Evolutionary conservation across 2,888 invertebrate genomes (phyloP).

Genomic region (Cantharis nigra): DNA sequence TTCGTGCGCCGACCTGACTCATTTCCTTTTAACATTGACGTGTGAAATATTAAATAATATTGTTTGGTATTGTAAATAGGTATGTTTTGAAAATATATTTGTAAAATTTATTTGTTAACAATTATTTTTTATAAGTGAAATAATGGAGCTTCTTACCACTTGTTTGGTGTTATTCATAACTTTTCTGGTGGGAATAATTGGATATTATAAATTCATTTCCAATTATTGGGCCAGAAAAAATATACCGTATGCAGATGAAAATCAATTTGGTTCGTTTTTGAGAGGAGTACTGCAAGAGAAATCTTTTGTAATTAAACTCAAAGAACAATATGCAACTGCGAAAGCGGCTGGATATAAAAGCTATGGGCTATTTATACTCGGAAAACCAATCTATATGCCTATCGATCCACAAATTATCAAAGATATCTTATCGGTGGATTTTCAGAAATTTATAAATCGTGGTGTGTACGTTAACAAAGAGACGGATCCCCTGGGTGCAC

Average conservation of each 20-base stretch:
- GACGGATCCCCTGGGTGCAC: slow-evolving; percentile 61
- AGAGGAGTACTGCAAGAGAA: not conserved
- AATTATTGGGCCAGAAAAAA: not conserved
- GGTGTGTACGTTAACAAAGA: slow-evolving; percentile 61
- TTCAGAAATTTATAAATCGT: slow-evolving; percentile 63
- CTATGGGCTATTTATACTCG: not conserved
- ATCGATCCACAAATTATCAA: slow-evolving; percentile 10
- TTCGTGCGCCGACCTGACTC: too few relatives aligned
- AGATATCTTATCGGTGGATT: slow-evolving; percentile 61
- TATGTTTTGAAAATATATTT: too few relatives aligned
- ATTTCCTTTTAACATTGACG: too few relatives aligned
- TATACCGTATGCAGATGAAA: not conserved
- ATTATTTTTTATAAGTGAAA: too few relatives aligned
- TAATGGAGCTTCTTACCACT: not conserved
- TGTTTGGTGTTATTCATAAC: not conserved
- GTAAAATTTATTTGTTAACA: too few relatives aligned
- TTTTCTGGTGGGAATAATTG: not conserved
- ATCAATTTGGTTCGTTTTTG: not conserved
- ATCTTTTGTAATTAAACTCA: not conserved
- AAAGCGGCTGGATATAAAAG: not conserved
- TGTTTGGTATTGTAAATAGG: too few relatives aligned
- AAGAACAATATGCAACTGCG: not conserved
- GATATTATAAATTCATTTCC: not conserved
- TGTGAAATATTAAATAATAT: too few relatives aligned
- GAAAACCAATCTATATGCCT: not conserved